Evolutionary conservation across 2,797 vertebrate species (phyloP).

Genomic region (Lycodopsis pacificus): DNA sequence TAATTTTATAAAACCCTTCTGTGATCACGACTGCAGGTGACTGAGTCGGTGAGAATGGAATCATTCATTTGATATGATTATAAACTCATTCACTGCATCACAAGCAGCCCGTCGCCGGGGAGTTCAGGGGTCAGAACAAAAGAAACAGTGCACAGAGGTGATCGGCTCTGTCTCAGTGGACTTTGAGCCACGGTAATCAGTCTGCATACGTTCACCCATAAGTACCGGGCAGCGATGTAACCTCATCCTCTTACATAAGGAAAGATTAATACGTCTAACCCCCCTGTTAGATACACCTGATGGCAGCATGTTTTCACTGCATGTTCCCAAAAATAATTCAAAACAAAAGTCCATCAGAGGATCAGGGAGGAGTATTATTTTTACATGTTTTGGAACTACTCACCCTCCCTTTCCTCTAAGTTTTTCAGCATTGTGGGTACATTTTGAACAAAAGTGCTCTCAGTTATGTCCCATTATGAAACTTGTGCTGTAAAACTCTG

Average conservation of each 20-base stretch:
- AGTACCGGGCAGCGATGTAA: constrained; percentile 24
- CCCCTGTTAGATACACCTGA: background rate
- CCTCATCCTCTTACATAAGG: constrained; percentile 58
- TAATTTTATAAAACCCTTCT: background rate
- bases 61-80: background rate
- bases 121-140: constrained; percentile 35
- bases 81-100: background rate
- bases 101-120: background rate
- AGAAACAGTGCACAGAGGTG: constrained; percentile 55
- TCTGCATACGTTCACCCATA: constrained; percentile 18
- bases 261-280: constrained; percentile 30
- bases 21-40: background rate
- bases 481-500: background rate
- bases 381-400: background rate
- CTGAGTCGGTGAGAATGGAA: background rate
- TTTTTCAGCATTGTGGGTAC: background rate
- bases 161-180: constrained; percentile 44
- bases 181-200: constrained; percentile 59
- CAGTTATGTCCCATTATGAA: background rate
- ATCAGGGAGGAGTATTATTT: background rate
- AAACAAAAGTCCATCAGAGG: background rate
- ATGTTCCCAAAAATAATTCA: background rate
- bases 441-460: background rate
- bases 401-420: background rate
- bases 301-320: background rate